Evolutionary conservation across 2,113 vertebrate species (phyloP).

Genomic region (Atractosteus spatula): DNA sequence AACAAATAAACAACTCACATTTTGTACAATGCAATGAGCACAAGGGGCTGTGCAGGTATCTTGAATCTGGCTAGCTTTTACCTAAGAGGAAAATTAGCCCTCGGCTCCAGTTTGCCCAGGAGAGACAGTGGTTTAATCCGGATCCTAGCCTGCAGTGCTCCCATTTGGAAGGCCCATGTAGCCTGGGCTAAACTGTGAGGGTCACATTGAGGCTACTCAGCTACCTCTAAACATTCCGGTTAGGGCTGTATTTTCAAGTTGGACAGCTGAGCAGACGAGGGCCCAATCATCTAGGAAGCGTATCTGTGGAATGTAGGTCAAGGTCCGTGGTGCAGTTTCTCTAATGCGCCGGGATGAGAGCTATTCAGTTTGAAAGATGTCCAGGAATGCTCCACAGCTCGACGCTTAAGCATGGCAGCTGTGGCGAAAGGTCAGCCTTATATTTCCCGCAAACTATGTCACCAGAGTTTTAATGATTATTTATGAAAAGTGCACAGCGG

Average conservation of each 20-base stretch:
- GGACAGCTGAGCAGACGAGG: constrained; percentile 17
- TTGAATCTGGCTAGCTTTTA: too few species aligned
- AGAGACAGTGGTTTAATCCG: constrained; percentile 21
- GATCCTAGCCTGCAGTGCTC: not conserved
- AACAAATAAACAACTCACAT: too few species aligned
- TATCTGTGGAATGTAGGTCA: constrained; percentile 49
- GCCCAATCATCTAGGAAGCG: constrained; percentile 38
- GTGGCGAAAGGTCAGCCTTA: constrained; percentile 56
- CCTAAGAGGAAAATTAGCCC: not conserved
- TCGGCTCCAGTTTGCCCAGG: not conserved
- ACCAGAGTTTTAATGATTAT: constrained; percentile 46
- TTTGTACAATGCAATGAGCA: too few species aligned
- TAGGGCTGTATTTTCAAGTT: constrained; percentile 26
- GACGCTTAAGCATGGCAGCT: constrained; percentile 45
- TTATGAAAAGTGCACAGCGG: constrained; percentile 32
- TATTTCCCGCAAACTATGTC: constrained; percentile 57
- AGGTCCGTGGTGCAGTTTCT: constrained; percentile 47
- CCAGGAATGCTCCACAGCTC: constrained; percentile 40
- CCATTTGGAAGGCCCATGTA: constrained; percentile 2
- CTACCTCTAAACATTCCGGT: constrained; percentile 1
- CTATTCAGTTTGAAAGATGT: constrained; percentile 60
- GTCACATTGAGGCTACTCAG: constrained; percentile 22
- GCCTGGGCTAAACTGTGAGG: constrained; percentile 7
- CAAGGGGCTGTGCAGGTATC: too few species aligned
- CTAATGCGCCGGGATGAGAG: constrained; percentile 45